Evolutionary conservation across 2,888 invertebrate species (phyloP).

Genomic region (Callyntrura sp.): DNA sequence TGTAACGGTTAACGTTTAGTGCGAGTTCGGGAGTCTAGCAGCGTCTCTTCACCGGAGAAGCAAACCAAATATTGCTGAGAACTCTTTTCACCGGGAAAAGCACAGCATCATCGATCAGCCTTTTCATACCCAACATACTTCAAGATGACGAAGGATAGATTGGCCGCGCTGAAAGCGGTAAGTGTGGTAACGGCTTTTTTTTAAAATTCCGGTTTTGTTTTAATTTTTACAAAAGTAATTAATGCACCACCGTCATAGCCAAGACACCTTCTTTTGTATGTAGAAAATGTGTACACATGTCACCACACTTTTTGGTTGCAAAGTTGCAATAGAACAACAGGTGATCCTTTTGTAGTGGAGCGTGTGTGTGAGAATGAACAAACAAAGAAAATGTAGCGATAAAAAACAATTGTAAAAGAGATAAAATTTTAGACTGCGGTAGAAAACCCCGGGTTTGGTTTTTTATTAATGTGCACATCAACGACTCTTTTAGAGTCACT

Average conservation of each 20-base stretch:
- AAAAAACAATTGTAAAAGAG: not conserved
- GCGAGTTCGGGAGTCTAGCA: no score
- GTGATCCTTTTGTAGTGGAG: not conserved
- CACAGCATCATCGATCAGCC: not conserved
- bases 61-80: no score
- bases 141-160: slow-evolving; percentile 98
- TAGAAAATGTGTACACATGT: not conserved
- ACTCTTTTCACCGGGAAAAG: not conserved
- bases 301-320: not conserved
- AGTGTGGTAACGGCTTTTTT: no score
- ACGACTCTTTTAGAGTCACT: no score
- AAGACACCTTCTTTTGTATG: no score
- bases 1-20: no score
- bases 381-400: not conserved
- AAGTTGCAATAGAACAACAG: not conserved
- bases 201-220: no score
- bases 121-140: not conserved
- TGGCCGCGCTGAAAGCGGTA: slow-evolving; percentile 98
- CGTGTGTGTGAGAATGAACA: not conserved
- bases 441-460: no score
- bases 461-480: no score
- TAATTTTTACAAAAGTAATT: no score
- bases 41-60: no score
- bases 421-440: not conserved
- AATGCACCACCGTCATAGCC: no score